Percentiles rank a stretch among this genome's conserved stretches.
These are phyloP conservation scores for Callyntrura sp. DNA, from an alignment of 2,888 invertebrate genomes.

Conservation along the genomic window DNA sequence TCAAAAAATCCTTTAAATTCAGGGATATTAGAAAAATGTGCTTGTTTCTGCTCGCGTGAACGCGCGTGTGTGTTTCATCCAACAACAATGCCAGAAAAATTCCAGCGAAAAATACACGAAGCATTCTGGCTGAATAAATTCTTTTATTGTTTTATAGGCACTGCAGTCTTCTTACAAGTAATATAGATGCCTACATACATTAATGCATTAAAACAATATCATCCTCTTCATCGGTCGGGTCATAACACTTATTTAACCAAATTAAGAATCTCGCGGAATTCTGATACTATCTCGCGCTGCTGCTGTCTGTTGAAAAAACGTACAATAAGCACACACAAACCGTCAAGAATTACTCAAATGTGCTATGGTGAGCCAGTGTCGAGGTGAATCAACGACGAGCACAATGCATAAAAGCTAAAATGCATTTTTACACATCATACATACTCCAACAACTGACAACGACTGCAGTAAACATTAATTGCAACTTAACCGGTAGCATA, in stretches of 20 bases:
- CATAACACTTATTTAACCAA: conserved; percentile 3
- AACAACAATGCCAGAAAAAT: too few relatives aligned
- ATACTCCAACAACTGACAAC: conserved; percentile 10
- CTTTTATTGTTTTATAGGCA: too few relatives aligned
- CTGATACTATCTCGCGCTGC: not conserved
- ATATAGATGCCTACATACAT: not conserved
- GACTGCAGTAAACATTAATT: conserved; percentile 2
- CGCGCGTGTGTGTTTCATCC: too few relatives aligned
- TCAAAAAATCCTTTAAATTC: too few relatives aligned
- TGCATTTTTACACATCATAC: conserved; percentile 5
- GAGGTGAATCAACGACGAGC: not conserved
- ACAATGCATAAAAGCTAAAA: conserved; percentile 49
- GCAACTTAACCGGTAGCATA: conserved; percentile 54
- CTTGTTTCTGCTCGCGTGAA: too few relatives aligned
- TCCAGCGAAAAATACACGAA: too few relatives aligned
- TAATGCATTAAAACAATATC: not conserved
- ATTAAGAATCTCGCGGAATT: conserved; percentile 25
- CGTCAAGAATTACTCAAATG: conserved; percentile 5
- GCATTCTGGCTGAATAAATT: too few relatives aligned
- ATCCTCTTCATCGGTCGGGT: not conserved
- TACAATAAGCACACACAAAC: conserved; percentile 8
- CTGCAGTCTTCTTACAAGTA: too few relatives aligned
- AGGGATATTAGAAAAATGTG: too few relatives aligned
- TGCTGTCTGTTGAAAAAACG: not conserved
- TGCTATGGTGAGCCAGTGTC: not conserved